These are phyloP conservation scores for Penaeus chinensis DNA, from an alignment of 1,140 invertebrate genomes.

Conservation along the genomic window DNA sequence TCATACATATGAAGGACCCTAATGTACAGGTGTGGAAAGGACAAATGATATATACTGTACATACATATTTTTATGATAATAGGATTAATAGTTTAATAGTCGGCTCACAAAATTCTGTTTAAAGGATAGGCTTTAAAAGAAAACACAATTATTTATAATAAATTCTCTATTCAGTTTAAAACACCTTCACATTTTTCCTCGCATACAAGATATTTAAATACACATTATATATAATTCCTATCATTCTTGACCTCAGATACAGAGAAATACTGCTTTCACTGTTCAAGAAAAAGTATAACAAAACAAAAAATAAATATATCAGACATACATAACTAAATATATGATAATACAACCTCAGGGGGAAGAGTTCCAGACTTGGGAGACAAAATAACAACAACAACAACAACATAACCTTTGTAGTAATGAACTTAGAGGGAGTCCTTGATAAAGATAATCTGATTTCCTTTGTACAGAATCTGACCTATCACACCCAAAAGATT, in stretches of 20 bases:
- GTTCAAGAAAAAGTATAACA: not conserved
- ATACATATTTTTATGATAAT: too few relatives aligned
- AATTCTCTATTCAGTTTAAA: constrained; percentile 29
- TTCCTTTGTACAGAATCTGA: too few relatives aligned
- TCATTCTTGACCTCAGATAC: constrained; percentile 11
- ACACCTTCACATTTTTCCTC: constrained; percentile 28
- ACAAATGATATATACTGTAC: too few relatives aligned
- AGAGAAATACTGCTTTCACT: constrained; percentile 1
- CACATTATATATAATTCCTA: constrained; percentile 17
- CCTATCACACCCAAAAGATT: too few relatives aligned
- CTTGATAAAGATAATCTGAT: too few relatives aligned
- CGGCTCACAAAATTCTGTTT: too few relatives aligned
- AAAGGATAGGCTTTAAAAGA: too few relatives aligned
- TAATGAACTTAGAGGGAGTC: not conserved
- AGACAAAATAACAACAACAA: constrained; percentile 6
- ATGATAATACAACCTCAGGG: constrained; percentile 24
- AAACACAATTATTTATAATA: too few relatives aligned
- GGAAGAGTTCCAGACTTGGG: not conserved
- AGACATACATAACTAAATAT: constrained; percentile 8
- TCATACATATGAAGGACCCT: too few relatives aligned
- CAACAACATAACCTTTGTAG: not conserved
- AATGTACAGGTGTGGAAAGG: too few relatives aligned
- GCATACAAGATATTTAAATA: not conserved
- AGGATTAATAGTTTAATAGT: too few relatives aligned
- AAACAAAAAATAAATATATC: constrained; percentile 30